Percentiles rank a stretch among this genome's conserved stretches.
Evolutionary conservation across 2,797 vertebrate species (phyloP).

Genomic region (Hydrophis major): DNA sequence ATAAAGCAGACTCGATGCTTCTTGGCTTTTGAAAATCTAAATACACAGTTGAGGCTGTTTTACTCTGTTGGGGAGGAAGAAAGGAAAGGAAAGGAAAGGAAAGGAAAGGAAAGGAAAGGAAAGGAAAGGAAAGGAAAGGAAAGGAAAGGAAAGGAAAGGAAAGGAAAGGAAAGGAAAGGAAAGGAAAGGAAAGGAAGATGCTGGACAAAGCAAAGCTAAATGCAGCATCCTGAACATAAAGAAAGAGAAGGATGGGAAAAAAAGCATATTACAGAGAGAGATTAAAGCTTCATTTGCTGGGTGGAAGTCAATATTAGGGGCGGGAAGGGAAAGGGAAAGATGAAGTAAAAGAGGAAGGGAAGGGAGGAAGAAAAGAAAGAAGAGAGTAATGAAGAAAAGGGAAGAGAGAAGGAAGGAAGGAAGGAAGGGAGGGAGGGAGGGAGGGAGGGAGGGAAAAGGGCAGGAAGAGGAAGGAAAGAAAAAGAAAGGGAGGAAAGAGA

Average conservation of each 20-base stretch:
- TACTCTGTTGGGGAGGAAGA: neutral
- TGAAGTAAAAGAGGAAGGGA: too few relatives aligned
- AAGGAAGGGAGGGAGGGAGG: too few relatives aligned
- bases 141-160: too few relatives aligned
- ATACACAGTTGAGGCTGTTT: neutral
- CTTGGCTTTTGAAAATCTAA: slow-evolving; percentile 41
- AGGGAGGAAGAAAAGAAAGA: neutral
- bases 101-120: too few relatives aligned
- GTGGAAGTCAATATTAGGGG: neutral
- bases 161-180: neutral
- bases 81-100: neutral
- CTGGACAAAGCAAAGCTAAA: neutral
- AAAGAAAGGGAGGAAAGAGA: too few relatives aligned
- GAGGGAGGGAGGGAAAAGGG: too few relatives aligned
- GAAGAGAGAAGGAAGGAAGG: neutral
- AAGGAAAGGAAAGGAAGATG: neutral
- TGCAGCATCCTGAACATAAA: neutral
- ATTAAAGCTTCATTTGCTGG: neutral
- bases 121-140: too few relatives aligned
- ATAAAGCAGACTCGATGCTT: slow-evolving; percentile 2
- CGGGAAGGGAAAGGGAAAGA: neutral
- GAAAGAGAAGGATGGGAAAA: neutral
- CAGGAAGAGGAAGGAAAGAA: neutral
- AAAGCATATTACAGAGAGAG: neutral
- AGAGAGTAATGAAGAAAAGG: too few relatives aligned